Base-by-base conservation (phyloP, 2,797 vertebrate species). In the Etheostoma nigrum region DNA sequence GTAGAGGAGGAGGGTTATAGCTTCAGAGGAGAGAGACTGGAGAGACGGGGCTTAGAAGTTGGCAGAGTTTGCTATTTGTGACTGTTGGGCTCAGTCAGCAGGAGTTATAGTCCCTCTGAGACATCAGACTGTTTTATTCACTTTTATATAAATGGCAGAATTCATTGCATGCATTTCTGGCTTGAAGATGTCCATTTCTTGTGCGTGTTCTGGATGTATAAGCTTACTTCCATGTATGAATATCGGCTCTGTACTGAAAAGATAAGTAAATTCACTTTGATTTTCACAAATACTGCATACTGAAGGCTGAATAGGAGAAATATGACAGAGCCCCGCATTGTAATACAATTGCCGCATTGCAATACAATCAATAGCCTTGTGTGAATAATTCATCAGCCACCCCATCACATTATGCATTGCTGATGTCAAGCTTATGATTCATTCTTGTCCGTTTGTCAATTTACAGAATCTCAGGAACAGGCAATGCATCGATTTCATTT, bases 31-130 rank as follows among this genome's bases (percentile, higher is more conserved):
- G 72, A 70, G 47, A 72, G 77, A 79, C 77, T 58, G 75, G 65
- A 81, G 85, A 85, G 77, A 88, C 19, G 70, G 40, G 80, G 86
- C 85, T 91, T 87, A 93, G 79, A 89, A 90, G 88, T 87, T 81
- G 60, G 78, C 81, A 88, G 79, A 88, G 81, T 89, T 89, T 86
- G 88, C 64, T 86, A 72, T 87, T 85, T 74, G 77, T 89, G 91
- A 89, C 86, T 81, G 74, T 80, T 80, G 83, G 80, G 78, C 83
- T 91, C 88, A 88, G 83, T 80, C 80, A 80, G 88, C 86, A 67
- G 86, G 88, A 89, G 88, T 72, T 81, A 53, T 13, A 69, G 86
- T 82, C 86, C 88, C 84, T 78, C 67, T 25, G 86, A 89, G 84
- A 84, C 80, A 44, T 51, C 70, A 49, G 51, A 61, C 81, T 78